phyloP scores from a whole-genome alignment of 2,797 vertebrate species.

The Rhinatrema bivittatum region DNA sequence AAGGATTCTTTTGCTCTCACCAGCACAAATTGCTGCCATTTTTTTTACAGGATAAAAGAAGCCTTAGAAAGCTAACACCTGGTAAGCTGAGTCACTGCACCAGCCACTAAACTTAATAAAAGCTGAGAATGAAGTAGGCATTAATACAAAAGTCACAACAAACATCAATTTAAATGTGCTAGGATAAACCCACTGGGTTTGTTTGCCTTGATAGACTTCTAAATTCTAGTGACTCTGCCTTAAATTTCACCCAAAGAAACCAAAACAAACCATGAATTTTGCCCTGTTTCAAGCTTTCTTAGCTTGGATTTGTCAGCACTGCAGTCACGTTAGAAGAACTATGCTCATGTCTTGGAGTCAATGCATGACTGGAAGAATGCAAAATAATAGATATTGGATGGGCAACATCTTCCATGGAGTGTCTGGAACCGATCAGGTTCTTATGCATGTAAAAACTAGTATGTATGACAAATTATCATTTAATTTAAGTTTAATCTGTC shows the following conservation, averaged over 20 bases:
- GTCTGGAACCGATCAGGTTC: too few species aligned
- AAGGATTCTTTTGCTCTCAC: conserved; percentile 36
- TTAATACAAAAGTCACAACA: conserved; percentile 29
- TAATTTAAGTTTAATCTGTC: too few species aligned
- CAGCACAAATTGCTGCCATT: conserved; percentile 49
- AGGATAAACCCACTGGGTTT: conserved; percentile 31
- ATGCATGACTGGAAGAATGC: too few species aligned
- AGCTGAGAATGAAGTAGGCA: conserved; percentile 38
- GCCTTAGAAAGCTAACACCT: conserved; percentile 28
- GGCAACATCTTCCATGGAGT: too few species aligned
- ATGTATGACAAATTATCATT: too few species aligned
- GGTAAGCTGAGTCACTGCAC: conserved; percentile 38
- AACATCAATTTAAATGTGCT: conserved; percentile 29
- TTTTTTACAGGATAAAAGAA: conserved; percentile 46
- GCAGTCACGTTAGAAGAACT: too few species aligned
- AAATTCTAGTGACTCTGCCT: conserved; percentile 26
- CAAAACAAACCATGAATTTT: conserved; percentile 24
- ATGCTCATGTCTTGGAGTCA: too few species aligned
- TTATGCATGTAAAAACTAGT: too few species aligned
- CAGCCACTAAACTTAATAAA: conserved; percentile 47
- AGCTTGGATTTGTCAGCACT: too few species aligned
- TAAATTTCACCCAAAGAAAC: conserved; percentile 35
- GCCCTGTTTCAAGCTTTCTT: too few species aligned
- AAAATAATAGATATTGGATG: too few species aligned
- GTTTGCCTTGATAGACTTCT: conserved; percentile 22